Conservation (phyloP, 2,888 invertebrate genomes). For the Ceraclea dissimilis region DNA sequence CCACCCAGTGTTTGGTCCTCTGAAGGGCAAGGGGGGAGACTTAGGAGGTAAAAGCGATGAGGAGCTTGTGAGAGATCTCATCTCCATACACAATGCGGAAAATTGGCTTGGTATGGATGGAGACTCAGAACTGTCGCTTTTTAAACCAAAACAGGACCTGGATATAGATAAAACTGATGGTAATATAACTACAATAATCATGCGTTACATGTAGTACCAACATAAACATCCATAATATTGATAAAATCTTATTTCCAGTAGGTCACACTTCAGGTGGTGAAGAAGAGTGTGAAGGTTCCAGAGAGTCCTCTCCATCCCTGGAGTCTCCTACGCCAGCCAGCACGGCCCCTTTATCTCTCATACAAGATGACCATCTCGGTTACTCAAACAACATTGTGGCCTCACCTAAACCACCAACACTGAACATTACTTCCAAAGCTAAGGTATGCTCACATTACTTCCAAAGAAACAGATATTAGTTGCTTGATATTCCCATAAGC, state of each 20-base stretch:
- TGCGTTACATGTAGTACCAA: background rate
- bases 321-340: slow-evolving; percentile 50
- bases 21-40: slow-evolving; percentile 82
- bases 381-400: background rate
- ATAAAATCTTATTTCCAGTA: too few species aligned
- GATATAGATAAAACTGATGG: slow-evolving; percentile 51
- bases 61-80: slow-evolving; percentile 78
- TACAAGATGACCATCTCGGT: background rate
- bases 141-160: slow-evolving; percentile 58
- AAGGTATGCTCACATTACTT: background rate
- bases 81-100: slow-evolving; percentile 88
- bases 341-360: slow-evolving; percentile 23
- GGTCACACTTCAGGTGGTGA: slow-evolving; percentile 38
- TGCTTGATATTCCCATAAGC: too few species aligned
- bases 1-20: slow-evolving; percentile 89
- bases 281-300: slow-evolving; percentile 58
- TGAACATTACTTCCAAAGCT: background rate
- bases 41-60: slow-evolving; percentile 85
- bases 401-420: background rate
- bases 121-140: slow-evolving; percentile 75
- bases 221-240: too few species aligned
- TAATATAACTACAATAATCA: background rate
- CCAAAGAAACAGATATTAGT: too few species aligned
- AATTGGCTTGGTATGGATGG: slow-evolving; percentile 90
- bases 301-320: slow-evolving; percentile 66